phyloP scores from a whole-genome alignment of 2,888 invertebrate species.

The Acanthosepion lycidas region DNA sequence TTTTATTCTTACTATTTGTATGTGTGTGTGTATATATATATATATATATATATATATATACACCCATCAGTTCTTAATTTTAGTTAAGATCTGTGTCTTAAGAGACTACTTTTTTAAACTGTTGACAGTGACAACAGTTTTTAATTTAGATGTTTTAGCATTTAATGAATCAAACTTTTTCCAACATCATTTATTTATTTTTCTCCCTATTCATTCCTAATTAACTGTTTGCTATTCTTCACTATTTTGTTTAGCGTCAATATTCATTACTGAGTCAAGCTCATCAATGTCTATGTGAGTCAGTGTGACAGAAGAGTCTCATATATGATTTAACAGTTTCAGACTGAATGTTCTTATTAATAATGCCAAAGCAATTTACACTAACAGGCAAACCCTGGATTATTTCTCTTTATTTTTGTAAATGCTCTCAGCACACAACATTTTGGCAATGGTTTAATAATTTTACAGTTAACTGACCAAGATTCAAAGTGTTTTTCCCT shows the following conservation, averaged over 20 bases:
- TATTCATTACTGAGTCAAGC: background rate
- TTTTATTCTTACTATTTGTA: too few species aligned
- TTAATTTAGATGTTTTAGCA: background rate
- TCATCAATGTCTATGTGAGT: slow-evolving; percentile 6
- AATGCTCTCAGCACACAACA: too few species aligned
- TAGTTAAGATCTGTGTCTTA: background rate
- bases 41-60: too few species aligned
- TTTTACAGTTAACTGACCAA: background rate
- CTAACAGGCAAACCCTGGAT: background rate
- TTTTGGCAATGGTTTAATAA: background rate
- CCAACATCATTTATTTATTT: background rate
- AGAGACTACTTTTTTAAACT: background rate
- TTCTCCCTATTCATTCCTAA: slow-evolving; percentile 4
- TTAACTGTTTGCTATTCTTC: background rate
- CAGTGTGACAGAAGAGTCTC: background rate
- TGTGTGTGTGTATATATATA: too few species aligned
- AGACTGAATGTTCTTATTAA: background rate
- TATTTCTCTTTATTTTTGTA: background rate
- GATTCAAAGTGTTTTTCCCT: background rate
- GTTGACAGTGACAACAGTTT: slow-evolving; percentile 33
- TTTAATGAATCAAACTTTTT: background rate
- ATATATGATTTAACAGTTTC: slow-evolving; percentile 6
- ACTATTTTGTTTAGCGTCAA: background rate
- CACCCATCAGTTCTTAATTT: background rate
- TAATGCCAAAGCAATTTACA: slow-evolving; percentile 1